These are phyloP conservation scores for Cerastis leucographa DNA, from an alignment of 2,888 invertebrate species.

Conservation along the genomic window DNA sequence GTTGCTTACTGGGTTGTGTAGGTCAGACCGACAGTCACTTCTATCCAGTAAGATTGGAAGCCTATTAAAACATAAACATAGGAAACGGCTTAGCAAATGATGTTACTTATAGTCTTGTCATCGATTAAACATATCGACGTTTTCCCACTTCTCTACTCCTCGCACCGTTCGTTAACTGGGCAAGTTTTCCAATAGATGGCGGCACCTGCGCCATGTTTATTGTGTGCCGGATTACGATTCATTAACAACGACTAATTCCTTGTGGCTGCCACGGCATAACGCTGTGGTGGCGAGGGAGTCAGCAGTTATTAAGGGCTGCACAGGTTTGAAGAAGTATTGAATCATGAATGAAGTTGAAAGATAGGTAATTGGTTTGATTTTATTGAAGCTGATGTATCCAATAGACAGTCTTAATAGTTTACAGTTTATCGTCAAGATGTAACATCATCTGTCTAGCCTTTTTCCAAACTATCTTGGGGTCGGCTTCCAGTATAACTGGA, in stretches of 20 bases:
- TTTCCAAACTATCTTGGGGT: too few relatives aligned
- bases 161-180: slow-evolving; percentile 78
- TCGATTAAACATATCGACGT: slow-evolving; percentile 9
- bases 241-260: slow-evolving; percentile 67
- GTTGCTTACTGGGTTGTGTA: neutral
- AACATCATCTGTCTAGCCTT: too few relatives aligned
- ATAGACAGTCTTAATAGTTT: too few relatives aligned
- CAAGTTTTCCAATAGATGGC: slow-evolving; percentile 85
- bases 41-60: neutral
- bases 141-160: slow-evolving; percentile 22
- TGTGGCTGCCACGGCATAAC: slow-evolving; percentile 25
- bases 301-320: neutral
- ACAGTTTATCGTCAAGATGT: neutral
- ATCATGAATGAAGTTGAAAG: neutral
- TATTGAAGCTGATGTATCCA: neutral
- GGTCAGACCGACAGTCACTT: neutral
- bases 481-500: too few relatives aligned
- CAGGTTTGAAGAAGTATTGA: neutral
- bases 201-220: slow-evolving; percentile 86
- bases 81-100: neutral
- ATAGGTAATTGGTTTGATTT: neutral
- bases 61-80: neutral
- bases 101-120: neutral
- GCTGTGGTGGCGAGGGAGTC: slow-evolving; percentile 15
- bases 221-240: slow-evolving; percentile 71